phyloP scores from a whole-genome alignment of 2,113 vertebrate genomes.

The Noctilio leporinus region DNA sequence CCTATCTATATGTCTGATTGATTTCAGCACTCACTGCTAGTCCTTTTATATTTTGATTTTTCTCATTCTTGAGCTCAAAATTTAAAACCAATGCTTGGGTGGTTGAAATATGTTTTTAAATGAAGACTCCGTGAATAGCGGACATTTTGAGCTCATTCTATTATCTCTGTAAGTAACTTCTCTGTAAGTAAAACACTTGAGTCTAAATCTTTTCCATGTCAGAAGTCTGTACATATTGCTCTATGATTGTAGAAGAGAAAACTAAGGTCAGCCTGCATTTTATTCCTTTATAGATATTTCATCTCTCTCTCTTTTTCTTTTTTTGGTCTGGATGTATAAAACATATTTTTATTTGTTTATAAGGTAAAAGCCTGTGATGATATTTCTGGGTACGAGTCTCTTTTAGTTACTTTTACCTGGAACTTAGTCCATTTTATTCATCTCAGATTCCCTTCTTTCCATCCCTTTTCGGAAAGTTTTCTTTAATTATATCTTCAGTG shows the following conservation, averaged over 20 bases:
- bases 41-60: background rate
- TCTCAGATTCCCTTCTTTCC: background rate
- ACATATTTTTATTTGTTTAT: background rate
- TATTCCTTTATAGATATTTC: background rate
- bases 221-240: background rate
- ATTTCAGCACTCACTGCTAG: background rate
- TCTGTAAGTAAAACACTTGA: background rate
- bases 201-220: background rate
- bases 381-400: background rate
- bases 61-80: background rate
- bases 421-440: background rate
- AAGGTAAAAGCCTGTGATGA: background rate
- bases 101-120: constrained; percentile 1
- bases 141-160: background rate
- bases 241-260: background rate
- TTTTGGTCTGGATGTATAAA: background rate
- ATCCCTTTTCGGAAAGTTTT: constrained; percentile 40
- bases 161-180: background rate
- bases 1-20: background rate
- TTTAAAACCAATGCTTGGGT: background rate
- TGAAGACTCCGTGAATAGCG: background rate
- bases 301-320: background rate
- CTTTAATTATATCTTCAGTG: constrained; percentile 40
- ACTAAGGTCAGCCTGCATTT: background rate
- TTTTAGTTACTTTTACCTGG: background rate